Percentiles rank a stretch among this genome's conserved stretches.
Evolutionary conservation across 2,797 vertebrate genomes (phyloP).

Genomic region (Pempheris klunzingeri): DNA sequence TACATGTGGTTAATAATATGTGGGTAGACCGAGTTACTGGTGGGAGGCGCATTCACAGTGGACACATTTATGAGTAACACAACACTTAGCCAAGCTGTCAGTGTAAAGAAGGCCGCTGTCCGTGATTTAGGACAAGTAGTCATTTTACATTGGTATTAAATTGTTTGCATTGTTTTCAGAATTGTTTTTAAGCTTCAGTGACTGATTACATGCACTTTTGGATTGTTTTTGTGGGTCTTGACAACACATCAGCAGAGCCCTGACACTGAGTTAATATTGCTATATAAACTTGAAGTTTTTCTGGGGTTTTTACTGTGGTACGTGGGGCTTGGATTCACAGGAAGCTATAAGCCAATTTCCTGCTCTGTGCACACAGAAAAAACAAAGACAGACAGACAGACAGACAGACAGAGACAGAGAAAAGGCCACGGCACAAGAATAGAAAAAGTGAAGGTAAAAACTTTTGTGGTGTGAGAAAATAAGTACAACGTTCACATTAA

Average conservation of each 20-base stretch:
- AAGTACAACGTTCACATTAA: background rate
- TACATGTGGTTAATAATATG: conserved; percentile 46
- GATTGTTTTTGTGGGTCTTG: background rate
- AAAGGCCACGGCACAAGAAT: background rate
- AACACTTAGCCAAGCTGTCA: background rate
- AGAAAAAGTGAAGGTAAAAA: background rate
- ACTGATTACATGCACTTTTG: background rate
- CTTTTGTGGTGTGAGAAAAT: background rate
- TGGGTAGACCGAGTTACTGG: background rate
- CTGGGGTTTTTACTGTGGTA: background rate
- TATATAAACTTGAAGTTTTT: background rate
- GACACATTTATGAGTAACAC: background rate
- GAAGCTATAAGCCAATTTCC: conserved; percentile 48
- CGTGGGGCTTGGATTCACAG: conserved; percentile 25
- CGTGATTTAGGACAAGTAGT: background rate
- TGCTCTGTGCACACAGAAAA: conserved; percentile 15
- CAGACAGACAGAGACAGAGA: no score
- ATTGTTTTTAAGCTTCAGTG: background rate
- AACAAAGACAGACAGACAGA: conserved; percentile 7
- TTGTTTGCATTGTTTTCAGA: background rate
- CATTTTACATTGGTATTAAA: background rate
- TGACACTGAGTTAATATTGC: background rate
- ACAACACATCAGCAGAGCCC: background rate
- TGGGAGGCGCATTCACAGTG: background rate
- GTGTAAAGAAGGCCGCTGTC: background rate